These are phyloP conservation scores for Hedya salicella DNA, from an alignment of 2,888 invertebrate species.

Conservation along the genomic window DNA sequence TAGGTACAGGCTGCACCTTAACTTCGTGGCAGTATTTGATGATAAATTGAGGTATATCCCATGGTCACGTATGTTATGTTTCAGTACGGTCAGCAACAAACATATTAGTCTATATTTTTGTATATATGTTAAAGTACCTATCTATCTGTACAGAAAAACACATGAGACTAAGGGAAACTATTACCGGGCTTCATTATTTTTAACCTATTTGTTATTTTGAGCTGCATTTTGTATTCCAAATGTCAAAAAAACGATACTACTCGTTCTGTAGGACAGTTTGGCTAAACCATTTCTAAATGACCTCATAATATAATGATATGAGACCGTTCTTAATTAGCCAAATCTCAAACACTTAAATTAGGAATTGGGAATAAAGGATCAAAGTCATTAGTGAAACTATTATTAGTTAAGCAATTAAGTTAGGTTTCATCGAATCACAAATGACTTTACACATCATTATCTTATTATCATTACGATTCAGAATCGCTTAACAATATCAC, in stretches of 20 bases:
- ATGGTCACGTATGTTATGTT: constrained; percentile 12
- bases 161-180: too few relatives aligned
- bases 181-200: too few relatives aligned
- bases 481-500: constrained; percentile 19
- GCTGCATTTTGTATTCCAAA: too few relatives aligned
- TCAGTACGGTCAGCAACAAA: constrained; percentile 21
- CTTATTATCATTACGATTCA: background rate
- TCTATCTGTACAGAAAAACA: too few relatives aligned
- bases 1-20: constrained; percentile 36
- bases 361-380: constrained; percentile 16
- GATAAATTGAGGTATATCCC: constrained; percentile 31
- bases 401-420: constrained; percentile 17
- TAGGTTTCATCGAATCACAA: constrained; percentile 22
- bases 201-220: too few relatives aligned
- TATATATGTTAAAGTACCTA: too few relatives aligned
- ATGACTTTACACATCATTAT: constrained; percentile 15
- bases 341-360: background rate
- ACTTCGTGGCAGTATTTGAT: constrained; percentile 4
- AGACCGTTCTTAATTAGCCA: constrained; percentile 5
- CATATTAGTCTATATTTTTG: background rate
- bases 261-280: too few relatives aligned
- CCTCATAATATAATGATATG: background rate
- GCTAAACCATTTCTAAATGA: background rate
- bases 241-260: too few relatives aligned
- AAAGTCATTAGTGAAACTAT: constrained; percentile 12